Evolutionary conservation across 2,797 vertebrate genomes (phyloP), one percentile per base, ranked within the genome.

Genomic region (Clarias platycephalus): DNA sequence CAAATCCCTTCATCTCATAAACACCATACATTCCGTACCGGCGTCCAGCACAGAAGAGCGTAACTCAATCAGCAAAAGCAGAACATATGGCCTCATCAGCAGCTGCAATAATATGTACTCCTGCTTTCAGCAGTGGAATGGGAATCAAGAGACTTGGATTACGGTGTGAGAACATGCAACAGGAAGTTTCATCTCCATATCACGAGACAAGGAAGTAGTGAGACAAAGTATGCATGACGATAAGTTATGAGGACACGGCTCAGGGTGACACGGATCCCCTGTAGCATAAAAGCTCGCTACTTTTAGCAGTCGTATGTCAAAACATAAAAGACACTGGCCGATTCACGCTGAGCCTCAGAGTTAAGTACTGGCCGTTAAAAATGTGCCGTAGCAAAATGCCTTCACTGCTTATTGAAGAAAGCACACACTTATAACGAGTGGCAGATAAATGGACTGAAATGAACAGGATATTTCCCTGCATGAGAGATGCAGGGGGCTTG

Each of bases 81-180:
- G 90, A 91, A 90, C 90, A 91, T 92, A 93, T 91, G 89, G 83
- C 66, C 70, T 67, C 80, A 83, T 87, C 84, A 90, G 87, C 89
- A 91, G 87, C 89, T 87, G 87, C 79, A 80, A 89, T 87, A 89
- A 91, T 81, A 87, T 83, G 80, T 81, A 60, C 74, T 83, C 83
- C 71, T 83, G 37, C 70, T 79, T 82, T 89, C 81, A 78, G 62
- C 74, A 74, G 78, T 74, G 88, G n/a, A 81, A 58, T 80, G 82
- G 82, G 89, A 88, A 72, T 67, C 37, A 76, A 66, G 60, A 79
- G 67, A 81, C 84, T 86, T 83, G 66, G 72, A 79, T 88, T 87
- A 81, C 20, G 8, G 76, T 79, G 28, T 57, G 77, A 77, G 82
- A 89, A 74, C 81, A 26, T 68, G 16, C 70, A 72, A 85, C 76